A percentile compares a stretch with the other conserved stretches of the same genome.
Evolutionary conservation across 2,888 invertebrate species (phyloP).

Genomic region (Lithodes maja): DNA sequence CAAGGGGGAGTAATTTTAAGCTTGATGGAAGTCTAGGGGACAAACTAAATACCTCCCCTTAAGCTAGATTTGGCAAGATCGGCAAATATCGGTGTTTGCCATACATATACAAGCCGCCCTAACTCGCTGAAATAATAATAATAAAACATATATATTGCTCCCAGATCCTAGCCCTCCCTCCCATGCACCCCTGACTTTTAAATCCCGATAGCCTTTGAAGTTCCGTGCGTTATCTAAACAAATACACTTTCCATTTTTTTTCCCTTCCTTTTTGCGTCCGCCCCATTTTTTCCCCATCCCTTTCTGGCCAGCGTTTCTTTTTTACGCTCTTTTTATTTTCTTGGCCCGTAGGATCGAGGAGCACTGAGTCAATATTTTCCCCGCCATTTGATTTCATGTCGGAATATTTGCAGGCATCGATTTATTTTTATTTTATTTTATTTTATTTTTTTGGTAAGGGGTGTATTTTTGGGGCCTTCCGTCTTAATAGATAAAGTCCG

Average conservation of each 20-base stretch:
- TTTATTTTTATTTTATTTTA: neutral
- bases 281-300: too few species aligned
- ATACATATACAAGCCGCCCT: too few species aligned
- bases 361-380: neutral
- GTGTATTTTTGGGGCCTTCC: neutral
- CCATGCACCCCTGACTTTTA: neutral
- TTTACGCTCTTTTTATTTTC: neutral
- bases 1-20: too few species aligned
- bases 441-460: neutral
- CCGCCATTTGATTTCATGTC: conserved; percentile 1
- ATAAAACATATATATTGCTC: too few species aligned
- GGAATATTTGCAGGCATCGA: neutral
- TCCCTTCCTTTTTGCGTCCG: neutral
- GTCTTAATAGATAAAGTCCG: neutral
- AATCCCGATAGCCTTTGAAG: neutral
- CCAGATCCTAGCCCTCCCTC: neutral
- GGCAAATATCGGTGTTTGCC: too few species aligned
- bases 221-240: neutral
- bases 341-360: neutral
- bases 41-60: too few species aligned
- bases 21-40: too few species aligned
- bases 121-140: too few species aligned
- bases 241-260: neutral
- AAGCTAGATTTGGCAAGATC: too few species aligned
- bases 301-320: neutral